phyloP scores from a whole-genome alignment of 2,113 vertebrate genomes.

The Ursus arctos region DNA sequence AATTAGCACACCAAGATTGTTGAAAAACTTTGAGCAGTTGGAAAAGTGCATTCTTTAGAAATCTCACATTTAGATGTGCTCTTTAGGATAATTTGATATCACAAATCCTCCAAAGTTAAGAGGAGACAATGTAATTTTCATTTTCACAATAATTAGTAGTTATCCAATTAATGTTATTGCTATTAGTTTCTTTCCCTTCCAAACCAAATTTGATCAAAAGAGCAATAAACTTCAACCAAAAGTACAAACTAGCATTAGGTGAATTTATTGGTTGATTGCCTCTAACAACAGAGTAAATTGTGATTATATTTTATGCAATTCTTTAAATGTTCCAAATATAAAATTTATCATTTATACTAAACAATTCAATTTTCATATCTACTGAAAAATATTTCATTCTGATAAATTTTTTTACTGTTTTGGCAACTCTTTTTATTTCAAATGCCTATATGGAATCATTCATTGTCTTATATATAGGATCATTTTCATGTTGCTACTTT shows the following conservation, averaged over 20 bases:
- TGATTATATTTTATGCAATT: neutral
- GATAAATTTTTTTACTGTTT: neutral
- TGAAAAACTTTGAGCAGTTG: conserved; percentile 71
- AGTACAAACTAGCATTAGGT: neutral
- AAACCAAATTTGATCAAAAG: conserved; percentile 33
- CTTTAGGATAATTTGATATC: conserved; percentile 57
- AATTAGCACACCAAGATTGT: conserved; percentile 81
- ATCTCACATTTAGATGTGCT: conserved; percentile 60
- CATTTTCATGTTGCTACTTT: neutral
- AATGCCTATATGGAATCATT: neutral
- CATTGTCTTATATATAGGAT: neutral
- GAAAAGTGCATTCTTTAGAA: conserved; percentile 76
- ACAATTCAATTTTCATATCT: neutral
- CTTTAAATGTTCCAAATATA: neutral
- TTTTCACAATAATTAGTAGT: conserved; percentile 34
- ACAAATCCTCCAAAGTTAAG: conserved; percentile 58
- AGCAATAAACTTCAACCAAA: neutral
- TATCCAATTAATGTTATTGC: conserved; percentile 47
- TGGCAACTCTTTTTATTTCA: neutral
- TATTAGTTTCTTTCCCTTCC: neutral
- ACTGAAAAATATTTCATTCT: neutral
- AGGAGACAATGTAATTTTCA: conserved; percentile 53
- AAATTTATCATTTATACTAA: neutral
- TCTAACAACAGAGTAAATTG: neutral
- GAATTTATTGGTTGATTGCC: neutral